Evolutionary conservation across 2,888 invertebrate species (phyloP).

Genomic region (Dascillus cervinus): DNA sequence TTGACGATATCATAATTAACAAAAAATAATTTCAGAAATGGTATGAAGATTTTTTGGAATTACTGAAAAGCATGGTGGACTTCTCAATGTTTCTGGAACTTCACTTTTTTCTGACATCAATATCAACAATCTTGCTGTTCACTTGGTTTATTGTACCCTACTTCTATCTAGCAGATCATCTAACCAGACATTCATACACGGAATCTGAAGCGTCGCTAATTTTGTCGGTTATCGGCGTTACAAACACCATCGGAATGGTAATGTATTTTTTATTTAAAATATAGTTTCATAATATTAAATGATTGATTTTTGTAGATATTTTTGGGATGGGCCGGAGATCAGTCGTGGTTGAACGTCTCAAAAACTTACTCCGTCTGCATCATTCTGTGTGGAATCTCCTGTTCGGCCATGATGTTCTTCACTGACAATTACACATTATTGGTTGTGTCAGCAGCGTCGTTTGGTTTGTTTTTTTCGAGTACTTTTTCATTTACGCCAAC

Average conservation of each 20-base stretch:
- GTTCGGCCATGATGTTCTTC: slow-evolving; percentile 49
- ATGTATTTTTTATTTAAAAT: slow-evolving; percentile 27
- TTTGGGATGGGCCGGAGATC: slow-evolving; percentile 85
- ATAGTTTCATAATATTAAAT: neutral
- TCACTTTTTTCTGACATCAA: slow-evolving; percentile 72
- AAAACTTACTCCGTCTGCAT: slow-evolving; percentile 77
- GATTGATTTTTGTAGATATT: slow-evolving; percentile 49
- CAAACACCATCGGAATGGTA: slow-evolving; percentile 87
- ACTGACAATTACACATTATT: slow-evolving; percentile 37
- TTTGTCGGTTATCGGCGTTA: slow-evolving; percentile 79
- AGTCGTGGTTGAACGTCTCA: slow-evolving; percentile 72
- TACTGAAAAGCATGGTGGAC: slow-evolving; percentile 68
- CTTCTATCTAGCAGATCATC: slow-evolving; percentile 84
- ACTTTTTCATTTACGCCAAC: slow-evolving; percentile 88
- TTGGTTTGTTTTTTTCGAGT: slow-evolving; percentile 87
- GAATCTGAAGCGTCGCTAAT: slow-evolving; percentile 71
- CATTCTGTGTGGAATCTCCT: slow-evolving; percentile 56
- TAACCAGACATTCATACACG: slow-evolving; percentile 56
- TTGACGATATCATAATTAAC: too few relatives aligned
- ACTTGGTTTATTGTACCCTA: slow-evolving; percentile 94
- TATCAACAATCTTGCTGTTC: slow-evolving; percentile 83
- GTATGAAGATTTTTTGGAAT: slow-evolving; percentile 59
- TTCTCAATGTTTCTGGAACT: slow-evolving; percentile 69
- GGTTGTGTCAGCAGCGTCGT: slow-evolving; percentile 48
- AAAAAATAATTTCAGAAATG: slow-evolving; percentile 71